These are phyloP conservation scores for Acromyrmex echinatior DNA, from an alignment of 1,140 invertebrate genomes.

Conservation along the genomic window DNA sequence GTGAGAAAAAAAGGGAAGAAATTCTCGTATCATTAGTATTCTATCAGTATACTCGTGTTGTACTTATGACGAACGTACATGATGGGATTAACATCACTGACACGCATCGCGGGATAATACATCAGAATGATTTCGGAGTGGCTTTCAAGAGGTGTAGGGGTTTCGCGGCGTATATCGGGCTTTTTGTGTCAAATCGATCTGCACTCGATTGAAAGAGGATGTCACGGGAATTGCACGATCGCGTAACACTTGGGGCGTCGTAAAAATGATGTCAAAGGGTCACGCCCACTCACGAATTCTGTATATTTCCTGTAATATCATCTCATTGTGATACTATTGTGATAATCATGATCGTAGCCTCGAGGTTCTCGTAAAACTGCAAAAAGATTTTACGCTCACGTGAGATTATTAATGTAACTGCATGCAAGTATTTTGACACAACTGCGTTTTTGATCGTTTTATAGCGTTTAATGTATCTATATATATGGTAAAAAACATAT, in stretches of 20 bases:
- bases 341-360: not conserved
- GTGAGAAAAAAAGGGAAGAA: not conserved
- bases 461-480: not conserved
- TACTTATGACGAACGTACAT: not conserved
- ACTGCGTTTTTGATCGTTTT: not conserved
- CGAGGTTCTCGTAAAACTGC: not conserved
- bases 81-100: slow-evolving; percentile 61
- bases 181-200: slow-evolving; percentile 77
- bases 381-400: not conserved
- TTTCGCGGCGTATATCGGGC: slow-evolving; percentile 67
- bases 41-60: not conserved
- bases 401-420: not conserved
- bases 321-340: slow-evolving; percentile 1
- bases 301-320: slow-evolving; percentile 33
- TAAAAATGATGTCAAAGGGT: slow-evolving; percentile 74
- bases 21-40: not conserved
- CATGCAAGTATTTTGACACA: not conserved
- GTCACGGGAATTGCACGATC: slow-evolving; percentile 63
- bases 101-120: slow-evolving; percentile 63
- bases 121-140: slow-evolving; percentile 67
- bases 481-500: too few species aligned
- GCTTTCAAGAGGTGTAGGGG: slow-evolving; percentile 58
- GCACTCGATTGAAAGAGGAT: slow-evolving; percentile 73
- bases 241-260: slow-evolving; percentile 72
- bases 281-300: slow-evolving; percentile 48